Evolutionary conservation across 1,140 invertebrate genomes (phyloP).

Genomic region (Homalodisca vitripennis): DNA sequence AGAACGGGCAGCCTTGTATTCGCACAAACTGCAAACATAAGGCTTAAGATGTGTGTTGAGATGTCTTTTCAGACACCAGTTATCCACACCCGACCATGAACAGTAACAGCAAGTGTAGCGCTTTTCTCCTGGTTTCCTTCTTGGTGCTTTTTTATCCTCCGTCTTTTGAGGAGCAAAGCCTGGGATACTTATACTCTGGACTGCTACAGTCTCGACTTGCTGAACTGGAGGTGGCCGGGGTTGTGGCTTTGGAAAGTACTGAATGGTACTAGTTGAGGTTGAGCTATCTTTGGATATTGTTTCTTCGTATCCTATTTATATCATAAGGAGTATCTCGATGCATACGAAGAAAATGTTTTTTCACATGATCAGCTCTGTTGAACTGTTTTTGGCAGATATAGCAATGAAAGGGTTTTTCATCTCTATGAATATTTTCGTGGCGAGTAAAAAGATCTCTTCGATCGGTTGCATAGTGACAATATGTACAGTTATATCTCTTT

Average conservation of each 20-base stretch:
- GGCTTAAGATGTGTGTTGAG: constrained; percentile 90
- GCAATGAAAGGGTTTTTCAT: constrained; percentile 91
- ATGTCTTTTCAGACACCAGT: constrained; percentile 89
- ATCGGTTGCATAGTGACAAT: constrained; percentile 88
- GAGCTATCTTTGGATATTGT: constrained; percentile 51
- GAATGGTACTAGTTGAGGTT: constrained; percentile 40
- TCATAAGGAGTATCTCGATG: constrained; percentile 84
- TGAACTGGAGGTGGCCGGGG: constrained; percentile 30
- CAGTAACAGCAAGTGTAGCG: constrained; percentile 84
- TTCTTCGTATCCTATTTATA: constrained; percentile 72
- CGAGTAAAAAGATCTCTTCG: constrained; percentile 90
- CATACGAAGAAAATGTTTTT: constrained; percentile 90
- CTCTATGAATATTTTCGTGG: constrained; percentile 94
- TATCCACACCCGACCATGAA: constrained; percentile 88
- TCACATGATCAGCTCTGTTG: constrained; percentile 92
- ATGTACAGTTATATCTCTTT: constrained; percentile 81
- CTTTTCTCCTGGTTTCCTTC: constrained; percentile 46
- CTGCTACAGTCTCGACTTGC: constrained; percentile 37
- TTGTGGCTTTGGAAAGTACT: constrained; percentile 50
- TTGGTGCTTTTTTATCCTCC: constrained; percentile 28
- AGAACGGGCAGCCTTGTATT: constrained; percentile 88
- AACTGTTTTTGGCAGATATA: constrained; percentile 90
- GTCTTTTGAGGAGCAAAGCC: constrained; percentile 42
- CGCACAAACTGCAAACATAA: constrained; percentile 83
- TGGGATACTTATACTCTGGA: constrained; percentile 38